Evolutionary conservation across 2,113 vertebrate species (phyloP), one percentile per base, ranked within the genome.

Genomic region (Nicator chloris): DNA sequence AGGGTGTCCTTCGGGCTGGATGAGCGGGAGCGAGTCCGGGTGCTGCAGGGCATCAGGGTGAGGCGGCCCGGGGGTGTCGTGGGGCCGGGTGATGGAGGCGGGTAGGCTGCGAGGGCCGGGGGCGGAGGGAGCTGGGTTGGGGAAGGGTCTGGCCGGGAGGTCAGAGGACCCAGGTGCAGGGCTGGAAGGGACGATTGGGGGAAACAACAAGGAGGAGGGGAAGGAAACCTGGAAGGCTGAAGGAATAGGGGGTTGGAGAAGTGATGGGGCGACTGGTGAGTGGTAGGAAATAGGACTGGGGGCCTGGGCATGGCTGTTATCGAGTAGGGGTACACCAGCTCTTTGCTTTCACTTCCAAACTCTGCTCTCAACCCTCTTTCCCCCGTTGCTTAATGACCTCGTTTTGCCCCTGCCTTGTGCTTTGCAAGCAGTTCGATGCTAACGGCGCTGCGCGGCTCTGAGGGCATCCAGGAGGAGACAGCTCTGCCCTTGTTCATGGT

Each of bases 21-120:
- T 68, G 98, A 99, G 90, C 98, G 99, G 63, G 98, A 99, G 78
- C 98, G 98, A 97, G 98, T 99, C 95, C 99, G 98, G 45, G 98
- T 99, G 92, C 97, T 99, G 93, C 98, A 99, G 94, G 99, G 99
- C 94, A 98, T 99, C 91, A 98, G 98, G 99, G 99, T 99, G 98
- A 98, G 98, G 84, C 42, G 56, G 44, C 60, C 33, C 23, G n/a
- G 13, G 35, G 39, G 27, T 21, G 50, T 8, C 9, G 2, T 11
- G 54, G 51, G 68, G 56, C 61, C 63, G 65, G 59, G 21, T 7
- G 40, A 31, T 31, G 86, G 47, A 37, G 50, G n/a, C 37, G 21
- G 61, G 39, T 33, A 53, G 81, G 47, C 39, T 72, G 57, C 31
- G 31, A 19, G 68, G 30, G 44, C 42, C 70, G 13, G 30, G 50